phyloP scores from a whole-genome alignment of 2,888 invertebrate species.

The Timandra comae region DNA sequence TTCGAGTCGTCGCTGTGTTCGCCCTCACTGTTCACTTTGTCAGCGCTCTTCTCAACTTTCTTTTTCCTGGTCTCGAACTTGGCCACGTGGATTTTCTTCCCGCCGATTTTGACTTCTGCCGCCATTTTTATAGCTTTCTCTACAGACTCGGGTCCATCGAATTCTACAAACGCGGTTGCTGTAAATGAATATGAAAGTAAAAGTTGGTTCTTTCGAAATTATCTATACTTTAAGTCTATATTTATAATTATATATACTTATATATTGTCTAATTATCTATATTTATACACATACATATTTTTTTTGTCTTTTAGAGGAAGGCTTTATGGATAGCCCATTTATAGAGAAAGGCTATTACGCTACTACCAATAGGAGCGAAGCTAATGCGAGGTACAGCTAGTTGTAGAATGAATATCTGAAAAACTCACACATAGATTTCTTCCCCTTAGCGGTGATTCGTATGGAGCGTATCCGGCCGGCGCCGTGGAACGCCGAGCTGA shows the following conservation, averaged over 20 bases:
- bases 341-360: no score
- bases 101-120: constrained; percentile 36
- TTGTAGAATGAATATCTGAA: not conserved
- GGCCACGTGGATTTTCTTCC: constrained; percentile 46
- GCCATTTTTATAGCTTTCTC: constrained; percentile 40
- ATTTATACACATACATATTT: no score
- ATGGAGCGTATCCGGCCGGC: constrained; percentile 43
- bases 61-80: constrained; percentile 35
- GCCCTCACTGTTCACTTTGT: constrained; percentile 25
- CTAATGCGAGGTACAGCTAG: no score
- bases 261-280: no score
- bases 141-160: constrained; percentile 51
- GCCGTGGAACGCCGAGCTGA: constrained; percentile 38
- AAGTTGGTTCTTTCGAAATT: no score
- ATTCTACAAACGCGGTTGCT: constrained; percentile 59
- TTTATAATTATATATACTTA: no score
- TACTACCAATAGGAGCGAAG: no score
- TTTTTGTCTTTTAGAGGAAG: no score
- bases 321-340: no score
- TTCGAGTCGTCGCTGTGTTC: constrained; percentile 27
- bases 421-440: constrained; percentile 44
- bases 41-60: constrained; percentile 11
- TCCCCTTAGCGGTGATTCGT: constrained; percentile 45
- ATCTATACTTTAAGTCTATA: no score
- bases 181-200: constrained; percentile 9